phyloP scores from a whole-genome alignment of 2,888 invertebrate genomes.

The Myopa tessellatipennis region DNA sequence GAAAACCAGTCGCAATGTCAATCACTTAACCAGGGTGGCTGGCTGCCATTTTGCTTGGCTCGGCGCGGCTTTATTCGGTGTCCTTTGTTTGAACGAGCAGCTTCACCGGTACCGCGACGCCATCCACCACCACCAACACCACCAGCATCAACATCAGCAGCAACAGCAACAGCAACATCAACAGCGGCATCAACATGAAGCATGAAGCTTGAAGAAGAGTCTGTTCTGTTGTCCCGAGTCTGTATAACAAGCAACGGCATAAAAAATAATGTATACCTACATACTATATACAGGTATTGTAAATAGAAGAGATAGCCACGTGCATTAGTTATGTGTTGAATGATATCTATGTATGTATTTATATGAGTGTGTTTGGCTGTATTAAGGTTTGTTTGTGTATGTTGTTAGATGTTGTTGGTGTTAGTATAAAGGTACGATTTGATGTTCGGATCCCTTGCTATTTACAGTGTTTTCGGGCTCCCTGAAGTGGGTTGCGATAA shows the following conservation, averaged over 20 bases:
- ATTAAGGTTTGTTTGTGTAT: neutral
- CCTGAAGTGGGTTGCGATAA: conserved; percentile 9
- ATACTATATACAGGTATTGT: neutral
- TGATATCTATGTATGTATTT: neutral
- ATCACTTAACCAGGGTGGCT: conserved; percentile 39
- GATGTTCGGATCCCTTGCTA: too few species aligned
- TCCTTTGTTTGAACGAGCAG: conserved; percentile 20
- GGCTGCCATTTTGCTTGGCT: conserved; percentile 30
- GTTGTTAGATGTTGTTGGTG: neutral
- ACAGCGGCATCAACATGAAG: neutral
- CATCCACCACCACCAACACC: neutral
- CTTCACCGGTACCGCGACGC: neutral
- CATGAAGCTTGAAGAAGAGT: neutral
- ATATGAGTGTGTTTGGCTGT: too few species aligned
- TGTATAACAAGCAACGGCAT: too few species aligned
- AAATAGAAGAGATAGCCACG: conserved; percentile 23
- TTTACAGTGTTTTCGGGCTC: neutral
- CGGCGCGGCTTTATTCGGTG: neutral
- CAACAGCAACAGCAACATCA: neutral
- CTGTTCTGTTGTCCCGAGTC: neutral
- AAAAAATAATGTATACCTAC: neutral
- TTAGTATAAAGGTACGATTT: too few species aligned
- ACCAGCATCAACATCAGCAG: neutral
- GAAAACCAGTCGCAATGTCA: conserved; percentile 44
- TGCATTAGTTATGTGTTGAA: conserved; percentile 17